These are phyloP conservation scores for Odontamblyopus lacepedii DNA, from an alignment of 2,797 vertebrate species.

Conservation along the genomic window DNA sequence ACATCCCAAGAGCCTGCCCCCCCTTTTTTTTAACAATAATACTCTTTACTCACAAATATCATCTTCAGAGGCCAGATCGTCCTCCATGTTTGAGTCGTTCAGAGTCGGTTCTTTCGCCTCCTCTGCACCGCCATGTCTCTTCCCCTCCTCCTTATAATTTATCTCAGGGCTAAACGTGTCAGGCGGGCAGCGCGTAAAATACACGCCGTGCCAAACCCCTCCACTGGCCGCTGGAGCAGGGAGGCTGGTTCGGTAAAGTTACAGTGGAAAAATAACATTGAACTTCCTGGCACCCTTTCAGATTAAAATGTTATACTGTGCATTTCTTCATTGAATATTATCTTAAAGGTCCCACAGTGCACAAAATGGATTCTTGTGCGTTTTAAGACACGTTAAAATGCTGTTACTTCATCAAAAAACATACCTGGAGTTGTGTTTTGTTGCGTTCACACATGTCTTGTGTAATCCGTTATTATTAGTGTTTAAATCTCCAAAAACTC, in stretches of 20 bases:
- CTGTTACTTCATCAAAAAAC: no score
- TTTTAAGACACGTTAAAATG: no score
- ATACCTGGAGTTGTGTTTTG: no score
- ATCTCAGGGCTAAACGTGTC: neutral
- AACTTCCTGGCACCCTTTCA: constrained; percentile 18
- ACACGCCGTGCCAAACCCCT: neutral
- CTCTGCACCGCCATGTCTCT: neutral
- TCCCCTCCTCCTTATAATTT: fast-evolving
- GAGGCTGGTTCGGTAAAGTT: neutral
- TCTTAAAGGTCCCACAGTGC: no score
- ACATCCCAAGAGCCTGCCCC: neutral
- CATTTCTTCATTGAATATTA: no score
- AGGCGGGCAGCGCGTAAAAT: neutral
- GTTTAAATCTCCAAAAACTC: no score
- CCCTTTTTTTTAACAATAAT: neutral
- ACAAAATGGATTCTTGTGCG: no score
- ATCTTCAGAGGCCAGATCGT: constrained; percentile 71
- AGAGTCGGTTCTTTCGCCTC: neutral
- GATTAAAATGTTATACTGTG: constrained; percentile 28
- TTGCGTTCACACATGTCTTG: no score
- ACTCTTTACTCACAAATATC: constrained; percentile 71
- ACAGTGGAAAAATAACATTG: neutral
- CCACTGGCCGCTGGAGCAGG: neutral
- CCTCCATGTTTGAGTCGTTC: constrained; percentile 60
- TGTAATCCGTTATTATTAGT: no score